These are phyloP conservation scores for Drosophila pandora DNA, from an alignment of 1,140 invertebrate genomes.

Conservation along the genomic window DNA sequence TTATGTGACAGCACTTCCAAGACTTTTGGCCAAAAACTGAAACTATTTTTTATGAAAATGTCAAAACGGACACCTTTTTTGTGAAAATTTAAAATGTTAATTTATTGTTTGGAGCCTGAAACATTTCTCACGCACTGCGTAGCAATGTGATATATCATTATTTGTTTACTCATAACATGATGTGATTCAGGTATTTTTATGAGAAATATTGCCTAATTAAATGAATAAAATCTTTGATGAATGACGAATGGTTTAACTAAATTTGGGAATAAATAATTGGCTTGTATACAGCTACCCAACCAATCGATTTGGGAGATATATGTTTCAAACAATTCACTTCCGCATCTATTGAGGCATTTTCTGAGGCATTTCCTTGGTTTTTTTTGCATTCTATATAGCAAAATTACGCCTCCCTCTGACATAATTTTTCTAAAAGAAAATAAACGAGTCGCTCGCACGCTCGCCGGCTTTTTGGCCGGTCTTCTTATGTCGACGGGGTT, in stretches of 20 bases:
- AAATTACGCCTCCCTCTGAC: conserved; percentile 35
- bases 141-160: conserved; percentile 3
- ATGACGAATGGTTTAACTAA: neutral
- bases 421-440: conserved; percentile 64
- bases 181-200: neutral
- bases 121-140: neutral
- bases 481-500: conserved; percentile 37
- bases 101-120: conserved; percentile 8
- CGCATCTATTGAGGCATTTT: conserved; percentile 43
- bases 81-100: neutral
- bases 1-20: conserved; percentile 57
- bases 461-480: conserved; percentile 52
- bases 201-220: conserved; percentile 23
- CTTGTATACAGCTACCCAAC: neutral
- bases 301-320: conserved; percentile 32
- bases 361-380: conserved; percentile 12
- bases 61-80: conserved; percentile 18
- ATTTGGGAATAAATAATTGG: neutral
- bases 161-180: conserved; percentile 25
- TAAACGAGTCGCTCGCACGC: conserved; percentile 68
- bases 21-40: conserved; percentile 21
- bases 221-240: neutral
- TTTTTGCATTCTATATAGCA: conserved; percentile 10
- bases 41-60: conserved; percentile 27
- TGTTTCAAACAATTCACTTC: conserved; percentile 35